phyloP scores from a whole-genome alignment of 2,797 vertebrate genomes.

The Tenualosa ilisha region DNA sequence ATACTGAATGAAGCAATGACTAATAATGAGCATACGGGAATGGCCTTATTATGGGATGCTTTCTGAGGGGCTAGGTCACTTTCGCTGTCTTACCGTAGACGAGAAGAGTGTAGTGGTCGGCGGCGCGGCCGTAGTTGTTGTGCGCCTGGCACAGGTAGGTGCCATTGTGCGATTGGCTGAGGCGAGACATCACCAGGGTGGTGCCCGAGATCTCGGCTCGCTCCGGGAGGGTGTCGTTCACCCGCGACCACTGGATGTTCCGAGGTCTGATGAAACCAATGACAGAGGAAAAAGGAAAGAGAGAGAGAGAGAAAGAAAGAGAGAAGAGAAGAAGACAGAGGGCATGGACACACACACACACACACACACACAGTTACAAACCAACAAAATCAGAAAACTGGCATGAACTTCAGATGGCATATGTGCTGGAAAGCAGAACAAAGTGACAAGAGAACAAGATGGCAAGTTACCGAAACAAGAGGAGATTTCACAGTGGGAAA shows the following conservation, averaged over 20 bases:
- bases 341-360: neutral
- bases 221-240: conserved; percentile 87
- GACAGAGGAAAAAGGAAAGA: neutral
- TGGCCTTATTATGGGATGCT: no score
- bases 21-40: neutral
- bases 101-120: conserved; percentile 86
- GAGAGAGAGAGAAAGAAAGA: neutral
- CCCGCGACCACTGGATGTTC: conserved; percentile 85
- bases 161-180: conserved; percentile 87
- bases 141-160: conserved; percentile 89
- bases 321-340: conserved; percentile 32
- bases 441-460: neutral
- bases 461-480: neutral
- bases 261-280: conserved; percentile 70
- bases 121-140: conserved; percentile 86
- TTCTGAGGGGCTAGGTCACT: no score
- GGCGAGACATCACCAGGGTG: conserved; percentile 81
- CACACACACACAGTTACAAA: neutral
- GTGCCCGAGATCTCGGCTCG: conserved; percentile 81
- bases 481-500: neutral
- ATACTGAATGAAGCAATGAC: neutral
- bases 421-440: neutral
- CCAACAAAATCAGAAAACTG: neutral
- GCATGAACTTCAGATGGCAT: neutral
- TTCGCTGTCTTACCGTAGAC: conserved; percentile 82